Evolutionary conservation across 2,888 invertebrate species (phyloP).

Genomic region (Petrolisthes cinctipes): DNA sequence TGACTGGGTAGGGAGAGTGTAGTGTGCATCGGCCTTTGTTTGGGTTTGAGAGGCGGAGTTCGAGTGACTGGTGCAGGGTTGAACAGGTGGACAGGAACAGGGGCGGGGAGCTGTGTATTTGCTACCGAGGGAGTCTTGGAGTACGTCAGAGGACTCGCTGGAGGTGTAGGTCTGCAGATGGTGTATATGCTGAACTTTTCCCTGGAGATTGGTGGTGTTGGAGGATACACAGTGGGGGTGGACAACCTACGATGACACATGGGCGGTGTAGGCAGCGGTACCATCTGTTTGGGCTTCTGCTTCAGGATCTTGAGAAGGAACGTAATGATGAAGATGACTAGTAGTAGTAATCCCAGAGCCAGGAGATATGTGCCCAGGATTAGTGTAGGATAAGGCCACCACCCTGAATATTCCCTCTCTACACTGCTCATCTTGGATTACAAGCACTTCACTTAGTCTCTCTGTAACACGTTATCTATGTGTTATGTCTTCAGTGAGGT

Average conservation of each 20-base stretch:
- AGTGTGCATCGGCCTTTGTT: too few species aligned
- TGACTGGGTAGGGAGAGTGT: too few species aligned
- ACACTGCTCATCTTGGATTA: too few species aligned
- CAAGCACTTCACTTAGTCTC: too few species aligned
- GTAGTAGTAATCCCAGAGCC: background rate
- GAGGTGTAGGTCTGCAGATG: constrained; percentile 35
- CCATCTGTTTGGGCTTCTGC: background rate
- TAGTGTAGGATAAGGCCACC: background rate
- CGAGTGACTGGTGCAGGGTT: too few species aligned
- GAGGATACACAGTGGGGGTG: constrained; percentile 24
- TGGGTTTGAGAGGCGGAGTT: too few species aligned
- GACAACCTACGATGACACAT: constrained; percentile 21
- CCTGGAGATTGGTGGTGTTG: constrained; percentile 35
- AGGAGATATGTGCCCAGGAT: constrained; percentile 10
- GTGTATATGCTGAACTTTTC: constrained; percentile 27
- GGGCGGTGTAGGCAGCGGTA: constrained; percentile 30
- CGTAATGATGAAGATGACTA: background rate
- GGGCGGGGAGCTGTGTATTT: too few species aligned
- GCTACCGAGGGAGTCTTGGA: background rate
- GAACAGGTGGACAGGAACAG: too few species aligned
- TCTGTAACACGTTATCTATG: too few species aligned
- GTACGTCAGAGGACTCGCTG: constrained; percentile 14
- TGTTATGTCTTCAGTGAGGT: too few species aligned
- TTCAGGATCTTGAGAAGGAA: background rate
- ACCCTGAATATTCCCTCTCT: too few species aligned